Base-by-base conservation (phyloP, 2,113 vertebrate genomes). In the Oreocharis arfaki region DNA sequence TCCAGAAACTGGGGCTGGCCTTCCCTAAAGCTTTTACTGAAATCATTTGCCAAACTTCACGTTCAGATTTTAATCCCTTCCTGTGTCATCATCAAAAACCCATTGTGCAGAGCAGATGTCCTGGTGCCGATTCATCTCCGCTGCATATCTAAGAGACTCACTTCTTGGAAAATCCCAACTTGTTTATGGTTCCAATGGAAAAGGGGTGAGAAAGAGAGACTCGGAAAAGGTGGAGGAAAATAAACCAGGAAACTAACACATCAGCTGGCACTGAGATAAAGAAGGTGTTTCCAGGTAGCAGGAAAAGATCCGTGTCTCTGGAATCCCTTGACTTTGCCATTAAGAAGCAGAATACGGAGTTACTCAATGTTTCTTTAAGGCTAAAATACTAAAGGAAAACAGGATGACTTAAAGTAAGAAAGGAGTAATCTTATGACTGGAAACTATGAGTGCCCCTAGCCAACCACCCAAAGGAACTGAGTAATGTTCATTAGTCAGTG, bases 381-480 rank as follows among this genome's bases (percentile, higher is more conserved):
- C 57, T 73, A 41, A 89, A 94, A 92, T 77, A 92, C 88, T 79
- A 89, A 96, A 95, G 50, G 74, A 87, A 97, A 96, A 93, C 92
- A 96, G 77, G 84, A 91, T 14, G 47, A 78, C 89, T 60, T 95
- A 22, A 92, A 87, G 94, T 74, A 96, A 91, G 92, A 90, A 96
- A 73, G 57, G 74, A 95, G 61, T 46, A 90, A 94, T 84, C 56
- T 18, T 95, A 87, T 93, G 92, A 95, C 96, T 96, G 95, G 96
- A 97, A 97, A 97, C 74, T 97, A 90, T 97, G 96, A 97, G 70
- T 87, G 73, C 41, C 75, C 50, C 53, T 77, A 76, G 84, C 77
- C 86, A 87, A 86, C 94, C 91, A 96, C 87, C 94, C 94, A 87
- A 94, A 96, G 94, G 96, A 97, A 96, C 96, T 95, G 93, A 96